Base-by-base conservation (phyloP, 2,888 invertebrate species). In the Brenthis ino region DNA sequence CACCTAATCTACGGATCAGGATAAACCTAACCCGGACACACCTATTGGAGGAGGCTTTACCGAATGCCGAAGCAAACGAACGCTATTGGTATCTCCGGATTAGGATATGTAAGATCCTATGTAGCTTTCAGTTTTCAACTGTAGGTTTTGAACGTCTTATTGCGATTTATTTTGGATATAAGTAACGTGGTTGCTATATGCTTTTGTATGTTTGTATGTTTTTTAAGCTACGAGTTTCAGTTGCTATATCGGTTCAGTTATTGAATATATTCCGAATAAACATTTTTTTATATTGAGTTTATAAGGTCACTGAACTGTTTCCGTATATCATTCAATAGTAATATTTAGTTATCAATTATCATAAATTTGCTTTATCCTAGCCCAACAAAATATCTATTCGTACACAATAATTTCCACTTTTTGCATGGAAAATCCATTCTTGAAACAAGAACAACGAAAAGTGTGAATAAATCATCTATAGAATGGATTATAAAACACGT, bases 1-100 rank as follows among this genome's bases (percentile, higher is more conserved):
- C 87, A 84, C 79, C 89, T 93, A 91, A 93, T 93, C 93, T 89
- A 77, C 77, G 91, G 89, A 91, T 93, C 92, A 86, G 92, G 92
- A 92, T 92, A 87, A 91, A 85, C 85, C 85, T 90, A 87, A 89
- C 80, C 84, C 87, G 77, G 78, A 77, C 81, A 83, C 83, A 82
- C 84, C 85, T 76, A 86, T 89, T 87, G 90, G 90, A 87, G 88
- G 89, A 86, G 86, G 89, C 81, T 85, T 84, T 84, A 81, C 82
- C 82, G 80, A 87, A 85, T 82, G 90, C 88, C 80, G 77, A 85
- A 87, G 89, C 88, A 87, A 85, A 87, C 81, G 80, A 77, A 82
- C 80, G 85, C 90, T 75, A 92, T 93, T 93, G 92, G 91, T 83
- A 86, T 87, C 82, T 82, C 37, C 74, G 85, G 87, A 91, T 92